Conservation (phyloP, 2,888 invertebrate genomes). For the Copidosoma aretas region DNA sequence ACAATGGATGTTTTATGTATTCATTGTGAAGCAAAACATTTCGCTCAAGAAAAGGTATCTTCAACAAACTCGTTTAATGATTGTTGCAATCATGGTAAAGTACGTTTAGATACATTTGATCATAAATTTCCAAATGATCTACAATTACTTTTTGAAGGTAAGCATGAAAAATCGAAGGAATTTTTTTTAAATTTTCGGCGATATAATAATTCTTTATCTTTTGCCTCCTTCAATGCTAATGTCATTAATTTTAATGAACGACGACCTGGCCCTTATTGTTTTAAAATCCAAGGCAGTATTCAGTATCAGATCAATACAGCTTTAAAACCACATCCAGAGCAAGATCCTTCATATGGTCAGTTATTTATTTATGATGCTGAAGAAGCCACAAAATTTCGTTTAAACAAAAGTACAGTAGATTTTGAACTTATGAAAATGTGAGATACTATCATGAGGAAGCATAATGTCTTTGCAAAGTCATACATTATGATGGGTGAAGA, state of each 20-base stretch:
- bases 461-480: too few species aligned
- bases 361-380: slow-evolving; percentile 41
- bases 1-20: slow-evolving; percentile 14
- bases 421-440: background rate
- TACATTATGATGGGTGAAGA: too few species aligned
- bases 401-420: slow-evolving; percentile 17
- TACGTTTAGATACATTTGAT: slow-evolving; percentile 17
- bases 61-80: slow-evolving; percentile 1
- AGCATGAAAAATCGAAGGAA: slow-evolving; percentile 24
- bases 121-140: slow-evolving; percentile 22
- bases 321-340: slow-evolving; percentile 28
- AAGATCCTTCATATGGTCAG: slow-evolving; percentile 41
- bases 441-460: slow-evolving; percentile 16
- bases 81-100: too few species aligned
- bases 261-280: slow-evolving; percentile 37
- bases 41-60: slow-evolving; percentile 11
- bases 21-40: slow-evolving; percentile 24
- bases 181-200: slow-evolving; percentile 31
- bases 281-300: slow-evolving; percentile 40
- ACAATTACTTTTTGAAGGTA: slow-evolving; percentile 20
- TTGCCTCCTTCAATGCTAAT: slow-evolving; percentile 41
- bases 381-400: slow-evolving; percentile 37
- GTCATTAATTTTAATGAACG: slow-evolving; percentile 30
- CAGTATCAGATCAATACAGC: slow-evolving; percentile 42
- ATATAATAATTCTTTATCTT: slow-evolving; percentile 34